Evolutionary conservation across 2,113 vertebrate species (phyloP).

Genomic region (Orientallactaga bullata): DNA sequence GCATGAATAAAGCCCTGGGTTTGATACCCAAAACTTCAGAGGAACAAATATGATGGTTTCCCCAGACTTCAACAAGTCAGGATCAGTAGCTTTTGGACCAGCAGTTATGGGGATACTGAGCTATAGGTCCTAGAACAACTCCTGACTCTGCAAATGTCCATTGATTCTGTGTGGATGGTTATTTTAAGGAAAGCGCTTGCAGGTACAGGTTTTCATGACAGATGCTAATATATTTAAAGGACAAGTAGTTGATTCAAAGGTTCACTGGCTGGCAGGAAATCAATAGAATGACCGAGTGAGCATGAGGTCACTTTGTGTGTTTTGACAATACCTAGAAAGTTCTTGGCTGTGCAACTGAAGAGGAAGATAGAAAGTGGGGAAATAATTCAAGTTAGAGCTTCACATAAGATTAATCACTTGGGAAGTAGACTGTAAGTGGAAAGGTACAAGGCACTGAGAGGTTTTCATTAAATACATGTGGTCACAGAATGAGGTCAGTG

Average conservation of each 20-base stretch:
- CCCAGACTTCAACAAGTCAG: background rate
- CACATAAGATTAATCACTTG: background rate
- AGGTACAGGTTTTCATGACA: background rate
- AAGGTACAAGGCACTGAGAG: background rate
- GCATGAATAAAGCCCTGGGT: background rate
- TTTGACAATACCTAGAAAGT: background rate
- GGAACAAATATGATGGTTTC: background rate
- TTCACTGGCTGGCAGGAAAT: background rate
- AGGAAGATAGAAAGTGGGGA: background rate
- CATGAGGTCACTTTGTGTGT: background rate
- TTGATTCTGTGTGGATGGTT: background rate
- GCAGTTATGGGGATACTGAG: background rate
- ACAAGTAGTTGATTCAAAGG: background rate
- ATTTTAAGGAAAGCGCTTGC: background rate
- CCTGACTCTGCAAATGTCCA: background rate
- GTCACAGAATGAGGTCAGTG: constrained; percentile 40
- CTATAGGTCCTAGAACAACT: background rate
- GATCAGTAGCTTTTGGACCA: background rate
- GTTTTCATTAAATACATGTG: constrained; percentile 5
- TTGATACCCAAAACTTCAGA: background rate
- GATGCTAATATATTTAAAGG: background rate
- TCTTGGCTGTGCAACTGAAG: constrained; percentile 2
- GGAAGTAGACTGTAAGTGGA: constrained; percentile 23
- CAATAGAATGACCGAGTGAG: background rate
- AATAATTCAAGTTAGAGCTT: constrained; percentile 32